Conservation (phyloP, 2,797 vertebrate species). For the Leucoraja ocellata region DNA sequence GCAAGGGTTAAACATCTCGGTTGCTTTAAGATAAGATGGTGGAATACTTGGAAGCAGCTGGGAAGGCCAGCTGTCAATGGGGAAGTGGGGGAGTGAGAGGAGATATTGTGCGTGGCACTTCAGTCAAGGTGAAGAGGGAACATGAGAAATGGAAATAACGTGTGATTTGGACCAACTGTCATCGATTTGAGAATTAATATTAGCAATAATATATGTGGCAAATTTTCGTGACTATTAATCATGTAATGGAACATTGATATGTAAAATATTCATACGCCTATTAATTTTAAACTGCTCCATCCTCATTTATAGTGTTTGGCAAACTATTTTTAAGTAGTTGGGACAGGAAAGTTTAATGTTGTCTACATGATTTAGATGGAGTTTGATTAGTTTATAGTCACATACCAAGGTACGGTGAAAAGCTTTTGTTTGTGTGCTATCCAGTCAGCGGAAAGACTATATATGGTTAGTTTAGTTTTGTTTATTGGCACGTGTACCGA, state of each 20-base stretch:
- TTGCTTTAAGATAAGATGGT: background rate
- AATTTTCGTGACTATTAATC: background rate
- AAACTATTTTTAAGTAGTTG: background rate
- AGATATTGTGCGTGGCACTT: background rate
- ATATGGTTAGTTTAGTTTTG: too few species aligned
- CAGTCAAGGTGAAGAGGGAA: background rate
- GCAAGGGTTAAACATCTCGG: background rate
- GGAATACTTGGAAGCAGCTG: background rate
- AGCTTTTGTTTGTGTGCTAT: too few species aligned
- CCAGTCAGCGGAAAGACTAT: too few species aligned
- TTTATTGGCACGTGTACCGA: too few species aligned
- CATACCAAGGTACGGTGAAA: too few species aligned
- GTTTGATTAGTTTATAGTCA: too few species aligned
- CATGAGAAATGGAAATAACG: background rate
- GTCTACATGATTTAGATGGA: background rate
- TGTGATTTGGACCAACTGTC: background rate
- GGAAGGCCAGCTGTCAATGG: background rate
- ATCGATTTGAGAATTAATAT: background rate
- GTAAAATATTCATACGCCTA: constrained; percentile 20
- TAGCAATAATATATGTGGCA: background rate
- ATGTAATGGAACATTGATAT: constrained; percentile 4
- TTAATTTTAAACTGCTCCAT: constrained; percentile 13
- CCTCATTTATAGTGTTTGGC: background rate
- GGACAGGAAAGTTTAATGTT: background rate
- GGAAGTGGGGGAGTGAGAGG: background rate